Evolutionary conservation across 2,888 invertebrate species (phyloP), one percentile per base, ranked within the genome.

Genomic region (Mythimna impura): DNA sequence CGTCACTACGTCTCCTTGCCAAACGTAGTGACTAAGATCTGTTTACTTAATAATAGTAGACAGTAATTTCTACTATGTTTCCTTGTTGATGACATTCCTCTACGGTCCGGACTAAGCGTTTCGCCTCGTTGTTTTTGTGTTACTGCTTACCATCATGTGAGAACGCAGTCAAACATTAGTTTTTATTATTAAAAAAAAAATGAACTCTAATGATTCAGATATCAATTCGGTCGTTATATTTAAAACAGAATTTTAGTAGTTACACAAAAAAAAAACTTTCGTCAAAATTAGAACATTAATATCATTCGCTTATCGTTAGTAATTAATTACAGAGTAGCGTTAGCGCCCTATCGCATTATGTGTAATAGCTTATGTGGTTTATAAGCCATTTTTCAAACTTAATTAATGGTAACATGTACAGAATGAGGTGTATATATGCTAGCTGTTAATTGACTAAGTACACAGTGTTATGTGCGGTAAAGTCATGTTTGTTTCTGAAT

Each of bases 311-410:
- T 83, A 83, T 84, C 84, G 65, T 52, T 47, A 40, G 62, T 78
- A 84, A 84, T 84, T 82, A 81, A 82, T 84, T 78, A 74, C 65
- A 57, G 61, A 70, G 30, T 57, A 69, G 55, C 66, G 57, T 50
- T 73, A 50, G 72, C 66, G 66, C 58, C 25, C 58, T 77, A 81
- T 81, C 71, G 69, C 66, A 74, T 73, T 71, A 73, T 66, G 73
- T 70, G 34, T 64, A 73, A 67, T 75, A 81, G 71, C 81, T 69
- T 58, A 55, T 73, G 82, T 78, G 82, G 85, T 71, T 66, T 61
- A 71, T 64, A 78, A 71, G 58, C 67, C 47, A 83, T 81, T 84
- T 83, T 84, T 84, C 74, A 84, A 83, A 78, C 54, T 81, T 83
- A 84, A 84, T 84, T 83, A 83, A 78, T 84, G 69, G 65, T 61